phyloP scores from a whole-genome alignment of 2,797 vertebrate species.

The Sebastes oblongus region DNA sequence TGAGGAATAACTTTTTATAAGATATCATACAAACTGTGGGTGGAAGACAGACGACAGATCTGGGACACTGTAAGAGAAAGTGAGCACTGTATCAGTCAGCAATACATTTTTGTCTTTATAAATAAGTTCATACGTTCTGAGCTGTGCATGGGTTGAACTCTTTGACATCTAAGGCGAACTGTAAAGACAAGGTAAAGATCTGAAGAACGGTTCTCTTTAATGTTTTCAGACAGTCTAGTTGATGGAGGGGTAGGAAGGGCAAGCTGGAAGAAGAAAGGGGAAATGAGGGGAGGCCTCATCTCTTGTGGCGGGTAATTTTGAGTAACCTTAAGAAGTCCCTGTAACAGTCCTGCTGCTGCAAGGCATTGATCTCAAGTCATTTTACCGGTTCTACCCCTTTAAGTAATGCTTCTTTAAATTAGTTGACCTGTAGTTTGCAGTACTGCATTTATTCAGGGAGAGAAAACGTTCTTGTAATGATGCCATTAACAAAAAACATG shows the following conservation, averaged over 20 bases:
- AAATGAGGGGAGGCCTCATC: not conserved
- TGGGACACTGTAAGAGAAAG: not conserved
- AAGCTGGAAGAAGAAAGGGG: slow-evolving; percentile 10
- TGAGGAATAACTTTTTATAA: too few species aligned
- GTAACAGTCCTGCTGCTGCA: not conserved
- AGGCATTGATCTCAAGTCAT: not conserved
- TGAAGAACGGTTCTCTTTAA: slow-evolving; percentile 28
- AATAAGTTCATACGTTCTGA: not conserved
- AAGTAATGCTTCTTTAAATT: not conserved
- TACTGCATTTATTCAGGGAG: not conserved
- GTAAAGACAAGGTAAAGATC: slow-evolving; percentile 44
- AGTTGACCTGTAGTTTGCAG: not conserved
- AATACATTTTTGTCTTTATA: not conserved
- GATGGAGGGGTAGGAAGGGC: not conserved
- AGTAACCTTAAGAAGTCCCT: not conserved
- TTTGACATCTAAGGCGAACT: slow-evolving; percentile 4
- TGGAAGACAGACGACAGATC: not conserved
- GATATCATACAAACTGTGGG: too few species aligned
- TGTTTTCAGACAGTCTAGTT: slow-evolving; percentile 24
- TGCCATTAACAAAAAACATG: not conserved
- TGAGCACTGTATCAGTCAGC: not conserved
- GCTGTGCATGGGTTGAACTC: not conserved
- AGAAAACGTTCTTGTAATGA: not conserved
- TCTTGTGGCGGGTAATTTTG: not conserved
- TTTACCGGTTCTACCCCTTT: not conserved